A percentile compares a stretch with the other conserved stretches of the same genome.
phyloP scores from a whole-genome alignment of 2,113 vertebrate genomes.

The Lutjanus erythropterus region DNA sequence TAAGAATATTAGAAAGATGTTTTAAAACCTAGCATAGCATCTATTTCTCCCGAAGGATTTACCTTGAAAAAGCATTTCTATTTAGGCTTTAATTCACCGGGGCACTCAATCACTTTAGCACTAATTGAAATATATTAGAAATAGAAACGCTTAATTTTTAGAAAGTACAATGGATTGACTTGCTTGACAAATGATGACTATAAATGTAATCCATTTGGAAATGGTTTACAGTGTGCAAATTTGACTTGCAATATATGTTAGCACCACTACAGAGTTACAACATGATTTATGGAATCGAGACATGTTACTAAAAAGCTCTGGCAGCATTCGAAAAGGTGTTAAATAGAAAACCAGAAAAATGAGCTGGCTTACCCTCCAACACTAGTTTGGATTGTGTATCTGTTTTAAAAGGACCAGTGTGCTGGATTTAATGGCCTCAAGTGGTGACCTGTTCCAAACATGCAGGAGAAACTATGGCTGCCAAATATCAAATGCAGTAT shows the following conservation, averaged over 20 bases:
- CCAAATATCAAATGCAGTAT: no score
- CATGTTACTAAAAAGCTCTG: slow-evolving; percentile 30
- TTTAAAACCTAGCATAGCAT: slow-evolving; percentile 70
- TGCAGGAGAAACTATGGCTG: no score
- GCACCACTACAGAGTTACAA: slow-evolving; percentile 6
- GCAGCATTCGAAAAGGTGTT: slow-evolving; percentile 1
- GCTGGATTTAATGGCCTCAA: no score
- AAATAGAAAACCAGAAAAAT: slow-evolving; percentile 1
- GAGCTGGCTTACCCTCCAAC: neutral
- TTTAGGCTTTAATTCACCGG: slow-evolving; percentile 69
- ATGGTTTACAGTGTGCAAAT: slow-evolving; percentile 50
- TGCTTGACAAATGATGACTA: slow-evolving; percentile 49
- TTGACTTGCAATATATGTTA: slow-evolving; percentile 35
- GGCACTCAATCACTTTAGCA: slow-evolving; percentile 73
- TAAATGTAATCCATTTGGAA: slow-evolving; percentile 60
- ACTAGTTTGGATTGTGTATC: neutral
- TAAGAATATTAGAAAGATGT: slow-evolving; percentile 65
- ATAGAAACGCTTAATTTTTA: slow-evolving; percentile 70
- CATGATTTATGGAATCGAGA: slow-evolving; percentile 9
- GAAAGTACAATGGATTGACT: slow-evolving; percentile 53
- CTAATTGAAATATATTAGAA: slow-evolving; percentile 77
- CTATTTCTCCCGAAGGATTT: slow-evolving; percentile 65
- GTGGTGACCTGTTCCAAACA: no score
- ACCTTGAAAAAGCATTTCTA: slow-evolving; percentile 72
- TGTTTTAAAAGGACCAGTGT: no score